Conservation (phyloP, 1,140 invertebrate genomes). For the Ridgeia piscesae region DNA sequence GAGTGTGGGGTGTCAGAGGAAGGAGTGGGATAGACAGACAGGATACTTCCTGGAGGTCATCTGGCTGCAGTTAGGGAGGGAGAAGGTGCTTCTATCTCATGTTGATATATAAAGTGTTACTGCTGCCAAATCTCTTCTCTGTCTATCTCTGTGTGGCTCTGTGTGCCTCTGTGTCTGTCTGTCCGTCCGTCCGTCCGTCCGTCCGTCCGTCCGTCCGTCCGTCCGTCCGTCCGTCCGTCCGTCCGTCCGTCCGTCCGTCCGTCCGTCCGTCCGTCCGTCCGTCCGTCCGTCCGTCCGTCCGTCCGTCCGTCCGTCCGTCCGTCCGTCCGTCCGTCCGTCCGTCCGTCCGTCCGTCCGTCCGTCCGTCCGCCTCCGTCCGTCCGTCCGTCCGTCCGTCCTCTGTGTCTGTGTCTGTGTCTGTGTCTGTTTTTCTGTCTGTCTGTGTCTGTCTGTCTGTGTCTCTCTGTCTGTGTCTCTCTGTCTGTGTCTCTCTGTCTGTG, state of each 20-base stretch:
- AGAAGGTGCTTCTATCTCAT: neutral
- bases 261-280: too few species aligned
- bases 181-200: neutral
- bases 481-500: neutral
- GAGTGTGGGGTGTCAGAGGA: neutral
- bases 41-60: neutral
- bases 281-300: too few species aligned
- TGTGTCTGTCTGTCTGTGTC: neutral
- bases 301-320: too few species aligned
- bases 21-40: neutral
- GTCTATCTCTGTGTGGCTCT: neutral
- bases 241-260: too few species aligned
- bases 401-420: neutral
- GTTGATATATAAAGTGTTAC: neutral
- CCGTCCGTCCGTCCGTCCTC: too few species aligned
- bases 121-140: conserved; percentile 1
- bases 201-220: too few species aligned
- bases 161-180: neutral
- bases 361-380: too few species aligned
- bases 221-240: too few species aligned
- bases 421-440: neutral
- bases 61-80: neutral
- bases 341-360: too few species aligned
- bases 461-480: neutral
- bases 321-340: too few species aligned